Conservation (phyloP, 2,113 vertebrate species). For the Triplophysa siluroides region DNA sequence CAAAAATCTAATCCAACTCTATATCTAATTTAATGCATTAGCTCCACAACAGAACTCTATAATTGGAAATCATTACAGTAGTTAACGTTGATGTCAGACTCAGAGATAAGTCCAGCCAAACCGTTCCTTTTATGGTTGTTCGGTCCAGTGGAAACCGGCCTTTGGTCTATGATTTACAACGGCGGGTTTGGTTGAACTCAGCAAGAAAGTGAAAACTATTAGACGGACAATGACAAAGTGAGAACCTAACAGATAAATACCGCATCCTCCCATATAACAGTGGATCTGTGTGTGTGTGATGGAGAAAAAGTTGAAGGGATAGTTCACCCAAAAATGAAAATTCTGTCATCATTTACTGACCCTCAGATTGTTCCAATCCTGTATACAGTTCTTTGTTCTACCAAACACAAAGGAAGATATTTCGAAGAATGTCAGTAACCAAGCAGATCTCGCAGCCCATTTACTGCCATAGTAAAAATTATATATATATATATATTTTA, state of each 20-base stretch:
- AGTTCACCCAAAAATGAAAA: no score
- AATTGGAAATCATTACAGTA: constrained; percentile 46
- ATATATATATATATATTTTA: no score
- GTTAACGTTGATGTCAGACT: constrained; percentile 19
- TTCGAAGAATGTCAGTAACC: no score
- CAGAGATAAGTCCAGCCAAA: constrained; percentile 21
- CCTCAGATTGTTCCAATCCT: no score
- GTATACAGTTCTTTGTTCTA: no score
- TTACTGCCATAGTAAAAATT: no score
- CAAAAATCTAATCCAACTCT: neutral
- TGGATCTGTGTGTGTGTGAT: constrained; percentile 46
- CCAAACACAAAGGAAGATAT: no score
- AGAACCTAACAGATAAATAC: constrained; percentile 66
- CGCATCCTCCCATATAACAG: constrained; percentile 52
- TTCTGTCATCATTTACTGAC: no score
- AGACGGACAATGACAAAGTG: constrained; percentile 56
- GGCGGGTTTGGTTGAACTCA: constrained; percentile 63
- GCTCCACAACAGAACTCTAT: constrained; percentile 26
- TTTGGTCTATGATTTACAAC: constrained; percentile 67
- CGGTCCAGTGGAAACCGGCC: constrained; percentile 57
- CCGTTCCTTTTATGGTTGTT: constrained; percentile 42
- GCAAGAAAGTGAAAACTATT: constrained; percentile 63
- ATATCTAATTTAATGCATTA: constrained; percentile 29
- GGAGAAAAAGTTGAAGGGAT: neutral
- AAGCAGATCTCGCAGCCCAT: no score